These are phyloP conservation scores for Bufo bufo DNA, from an alignment of 2,113 vertebrate species.

Conservation along the genomic window DNA sequence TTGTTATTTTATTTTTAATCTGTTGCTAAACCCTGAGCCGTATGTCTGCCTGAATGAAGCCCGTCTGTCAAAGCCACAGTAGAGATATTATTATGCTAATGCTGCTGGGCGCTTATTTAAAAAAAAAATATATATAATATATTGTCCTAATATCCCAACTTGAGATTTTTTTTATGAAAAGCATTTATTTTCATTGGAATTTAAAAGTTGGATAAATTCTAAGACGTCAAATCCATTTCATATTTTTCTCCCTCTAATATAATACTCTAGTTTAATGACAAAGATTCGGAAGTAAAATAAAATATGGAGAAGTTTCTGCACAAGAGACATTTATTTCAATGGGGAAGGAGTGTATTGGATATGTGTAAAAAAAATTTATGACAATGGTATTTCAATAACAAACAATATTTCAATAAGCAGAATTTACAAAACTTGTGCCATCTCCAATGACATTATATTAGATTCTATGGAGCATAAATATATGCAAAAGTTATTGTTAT, in stretches of 20 bases:
- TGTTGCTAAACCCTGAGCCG: slow-evolving; percentile 77
- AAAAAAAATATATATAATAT: slow-evolving; percentile 81
- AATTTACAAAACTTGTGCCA: slow-evolving; percentile 72
- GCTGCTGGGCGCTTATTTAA: slow-evolving; percentile 75
- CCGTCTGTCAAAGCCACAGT: slow-evolving; percentile 82
- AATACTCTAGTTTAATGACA: slow-evolving; percentile 75
- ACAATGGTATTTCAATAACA: slow-evolving; percentile 81
- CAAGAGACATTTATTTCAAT: slow-evolving; percentile 74
- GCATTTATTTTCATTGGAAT: slow-evolving; percentile 59
- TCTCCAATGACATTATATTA: slow-evolving; percentile 78
- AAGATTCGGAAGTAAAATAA: slow-evolving; percentile 76
- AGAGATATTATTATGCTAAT: slow-evolving; percentile 86
- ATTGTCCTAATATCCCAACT: slow-evolving; percentile 79
- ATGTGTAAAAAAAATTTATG: slow-evolving; percentile 72
- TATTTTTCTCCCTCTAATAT: slow-evolving; percentile 59
- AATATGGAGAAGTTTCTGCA: slow-evolving; percentile 68
- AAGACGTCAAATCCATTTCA: slow-evolving; percentile 67
- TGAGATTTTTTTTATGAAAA: slow-evolving; percentile 75
- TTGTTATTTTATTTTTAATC: slow-evolving; percentile 79
- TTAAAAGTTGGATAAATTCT: slow-evolving; percentile 61
- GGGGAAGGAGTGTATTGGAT: slow-evolving; percentile 65
- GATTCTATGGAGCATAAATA: slow-evolving; percentile 67
- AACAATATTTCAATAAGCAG: slow-evolving; percentile 81
- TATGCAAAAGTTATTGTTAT: slow-evolving; percentile 69
- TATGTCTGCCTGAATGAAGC: slow-evolving; percentile 80